Conservation (phyloP, 2,113 vertebrate species). For the Phalacrocorax carbo region DNA sequence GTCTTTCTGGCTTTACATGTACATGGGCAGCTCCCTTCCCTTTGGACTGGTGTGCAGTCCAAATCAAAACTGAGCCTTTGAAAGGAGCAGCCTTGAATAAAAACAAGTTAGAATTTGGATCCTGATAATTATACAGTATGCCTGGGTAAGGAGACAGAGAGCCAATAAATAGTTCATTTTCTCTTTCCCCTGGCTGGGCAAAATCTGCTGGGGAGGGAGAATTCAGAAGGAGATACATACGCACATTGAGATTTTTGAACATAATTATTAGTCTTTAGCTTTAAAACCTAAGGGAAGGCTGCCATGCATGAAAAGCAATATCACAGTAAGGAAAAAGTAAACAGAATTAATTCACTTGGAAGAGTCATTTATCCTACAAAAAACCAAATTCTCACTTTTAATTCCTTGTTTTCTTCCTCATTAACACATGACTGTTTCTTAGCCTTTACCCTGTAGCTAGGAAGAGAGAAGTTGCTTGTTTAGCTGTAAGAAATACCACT, state of each 20-base stretch:
- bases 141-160: not conserved
- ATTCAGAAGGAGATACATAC: not conserved
- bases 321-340: not conserved
- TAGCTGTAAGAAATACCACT: not conserved
- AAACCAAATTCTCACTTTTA: not conserved
- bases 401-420: not conserved
- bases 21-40: rapidly evolving
- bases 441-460: not conserved
- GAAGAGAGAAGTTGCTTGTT: slow-evolving; percentile 22
- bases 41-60: not conserved
- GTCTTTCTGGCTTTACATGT: not conserved
- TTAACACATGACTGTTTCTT: not conserved
- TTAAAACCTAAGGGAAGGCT: not conserved
- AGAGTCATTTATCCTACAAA: not conserved
- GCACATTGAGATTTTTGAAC: not conserved
- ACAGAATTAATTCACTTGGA: not conserved
- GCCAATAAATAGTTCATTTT: not conserved
- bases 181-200: not conserved
- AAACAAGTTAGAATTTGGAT: not conserved
- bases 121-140: not conserved
- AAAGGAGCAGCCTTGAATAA: not conserved
- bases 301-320: not conserved
- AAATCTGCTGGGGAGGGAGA: not conserved
- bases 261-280: not conserved
- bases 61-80: not conserved